Percentiles rank a stretch among this genome's conserved stretches.
Conservation (phyloP, 2,113 vertebrate species). For the Ancistrus triradiatus region DNA sequence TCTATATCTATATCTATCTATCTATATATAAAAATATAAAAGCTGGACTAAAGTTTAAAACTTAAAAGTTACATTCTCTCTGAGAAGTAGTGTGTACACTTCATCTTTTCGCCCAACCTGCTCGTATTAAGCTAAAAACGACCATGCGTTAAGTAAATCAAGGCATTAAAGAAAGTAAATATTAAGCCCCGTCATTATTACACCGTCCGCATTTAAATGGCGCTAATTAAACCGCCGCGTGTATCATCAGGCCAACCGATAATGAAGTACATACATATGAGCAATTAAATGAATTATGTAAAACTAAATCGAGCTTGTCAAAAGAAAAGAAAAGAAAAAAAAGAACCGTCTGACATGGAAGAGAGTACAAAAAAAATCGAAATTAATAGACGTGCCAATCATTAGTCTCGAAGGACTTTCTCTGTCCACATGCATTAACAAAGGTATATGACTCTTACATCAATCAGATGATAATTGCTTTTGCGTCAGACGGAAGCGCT, state of each 20-base stretch:
- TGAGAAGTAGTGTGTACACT: no score
- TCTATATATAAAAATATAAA: no score
- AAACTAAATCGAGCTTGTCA: conserved; percentile 39
- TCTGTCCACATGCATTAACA: conserved; percentile 36
- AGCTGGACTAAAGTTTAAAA: no score
- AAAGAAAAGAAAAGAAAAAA: conserved; percentile 1
- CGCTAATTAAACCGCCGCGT: not conserved
- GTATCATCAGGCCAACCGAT: not conserved
- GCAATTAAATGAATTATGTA: conserved; percentile 35
- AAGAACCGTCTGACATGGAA: conserved; percentile 13
- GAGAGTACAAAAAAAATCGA: conserved; percentile 32
- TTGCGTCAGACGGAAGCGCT: conserved; percentile 42
- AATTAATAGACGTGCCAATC: conserved; percentile 54
- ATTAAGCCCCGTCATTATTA: no score
- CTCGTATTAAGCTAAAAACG: no score
- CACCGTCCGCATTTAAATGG: conserved; percentile 7
- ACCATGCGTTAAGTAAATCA: no score
- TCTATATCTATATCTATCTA: no score
- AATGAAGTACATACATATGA: conserved; percentile 31
- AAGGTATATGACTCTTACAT: conserved; percentile 38
- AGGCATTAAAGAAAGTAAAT: no score
- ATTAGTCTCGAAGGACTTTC: conserved; percentile 43
- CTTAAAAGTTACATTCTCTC: no score
- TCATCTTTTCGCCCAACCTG: no score
- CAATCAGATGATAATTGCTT: conserved; percentile 50